Base-by-base conservation (phyloP, 2,888 invertebrate species). In the Lepas anatifera region DNA sequence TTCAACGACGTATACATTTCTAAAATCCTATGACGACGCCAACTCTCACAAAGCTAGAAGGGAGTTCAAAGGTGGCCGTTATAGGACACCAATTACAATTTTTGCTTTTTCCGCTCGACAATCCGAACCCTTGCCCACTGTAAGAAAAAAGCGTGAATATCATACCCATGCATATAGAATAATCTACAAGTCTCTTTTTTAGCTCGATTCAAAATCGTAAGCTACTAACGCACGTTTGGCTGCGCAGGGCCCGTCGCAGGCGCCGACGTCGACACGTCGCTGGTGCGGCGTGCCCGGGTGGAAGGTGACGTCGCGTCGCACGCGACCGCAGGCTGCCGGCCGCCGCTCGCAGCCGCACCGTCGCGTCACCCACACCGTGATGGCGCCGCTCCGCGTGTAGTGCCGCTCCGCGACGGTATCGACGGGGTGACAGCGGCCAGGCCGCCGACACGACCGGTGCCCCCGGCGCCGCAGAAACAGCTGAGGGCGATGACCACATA, bases 241-340 rank as follows among this genome's bases (percentile, higher is more conserved):
- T 39, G 25, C 35, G 71, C 81, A 81, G 67, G 75, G 77, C 18
- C 81, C 81, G 70, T 77, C 76, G 73, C 81, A 81, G 29, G 77
- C 74, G 0, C 81, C 81, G 10, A 80, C 77, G 71, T 81, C 80
- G 27, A 81, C 74, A 68, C 77, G 76, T 7, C 77, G 76, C 72
- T 81, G 80, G 73, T 79, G 78, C 3, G 81, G 80, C 3, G 81
- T 81, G 41, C 80, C 81, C 22, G 77, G 77, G 72, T 80, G 78
- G 3, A 81, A 74, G 22, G 78, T 73, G 74, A 79, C 77, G 43
- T 76, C 76, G 69, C 79, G 78, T 1, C 78, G 75, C 67, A 78
- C 78, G 48, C 80, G 76, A 69, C 75, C 77, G 71, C 81, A 81
- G 48, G 64, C 41, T 35, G 76, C 74, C 1, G 78, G 76, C 18